Evolutionary conservation across 2,888 invertebrate genomes (phyloP).

Genomic region (Tupiocoris notatus): DNA sequence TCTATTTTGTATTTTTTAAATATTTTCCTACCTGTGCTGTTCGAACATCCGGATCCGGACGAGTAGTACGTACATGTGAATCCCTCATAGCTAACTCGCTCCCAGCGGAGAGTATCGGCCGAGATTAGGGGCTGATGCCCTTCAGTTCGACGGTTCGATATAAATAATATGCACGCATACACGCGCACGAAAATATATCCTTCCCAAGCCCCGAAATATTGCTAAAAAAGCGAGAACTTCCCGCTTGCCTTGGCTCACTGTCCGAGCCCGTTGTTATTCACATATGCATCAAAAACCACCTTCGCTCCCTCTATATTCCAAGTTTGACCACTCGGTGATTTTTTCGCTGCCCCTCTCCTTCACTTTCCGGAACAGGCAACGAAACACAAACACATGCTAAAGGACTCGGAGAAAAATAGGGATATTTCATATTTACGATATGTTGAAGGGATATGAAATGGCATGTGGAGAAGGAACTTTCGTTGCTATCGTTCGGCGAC

Average conservation of each 20-base stretch:
- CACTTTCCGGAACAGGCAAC: background rate
- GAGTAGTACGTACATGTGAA: too few species aligned
- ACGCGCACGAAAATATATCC: background rate
- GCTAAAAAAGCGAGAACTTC: background rate
- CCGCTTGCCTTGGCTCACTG: background rate
- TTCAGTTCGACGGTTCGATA: background rate
- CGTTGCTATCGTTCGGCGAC: background rate
- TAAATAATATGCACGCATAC: too few species aligned
- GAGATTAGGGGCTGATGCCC: background rate
- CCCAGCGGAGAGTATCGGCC: background rate
- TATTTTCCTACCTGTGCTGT: too few species aligned
- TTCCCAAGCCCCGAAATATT: background rate
- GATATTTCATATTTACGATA: conserved; percentile 38
- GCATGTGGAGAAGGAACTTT: background rate
- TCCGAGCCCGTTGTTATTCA: conserved; percentile 3
- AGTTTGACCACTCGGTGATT: background rate
- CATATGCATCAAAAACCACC: conserved; percentile 38
- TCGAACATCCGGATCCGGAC: too few species aligned
- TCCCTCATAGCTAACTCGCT: too few species aligned
- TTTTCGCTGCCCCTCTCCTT: background rate
- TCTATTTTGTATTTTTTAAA: too few species aligned
- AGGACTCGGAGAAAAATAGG: background rate
- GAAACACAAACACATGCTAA: conserved; percentile 37
- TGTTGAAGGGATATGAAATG: conserved; percentile 11
- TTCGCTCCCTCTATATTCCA: background rate